Percentiles rank a stretch among this genome's conserved stretches.
phyloP scores from a whole-genome alignment of 2,113 vertebrate genomes.

The Pterocles orientalis region DNA sequence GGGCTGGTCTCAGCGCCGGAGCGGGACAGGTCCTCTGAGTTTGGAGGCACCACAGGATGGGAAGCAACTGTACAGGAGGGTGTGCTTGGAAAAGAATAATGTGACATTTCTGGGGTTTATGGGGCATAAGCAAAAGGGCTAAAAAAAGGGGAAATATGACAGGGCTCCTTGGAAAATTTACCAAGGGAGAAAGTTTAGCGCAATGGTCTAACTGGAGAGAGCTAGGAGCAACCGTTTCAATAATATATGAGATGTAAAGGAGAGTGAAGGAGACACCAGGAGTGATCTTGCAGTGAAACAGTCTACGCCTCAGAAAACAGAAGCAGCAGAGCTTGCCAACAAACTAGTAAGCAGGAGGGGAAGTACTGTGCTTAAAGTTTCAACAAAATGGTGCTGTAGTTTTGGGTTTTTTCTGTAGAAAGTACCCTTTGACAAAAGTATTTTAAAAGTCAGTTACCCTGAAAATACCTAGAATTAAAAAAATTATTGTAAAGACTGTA shows the following conservation, averaged over 20 bases:
- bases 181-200: not conserved
- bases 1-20: rapidly evolving
- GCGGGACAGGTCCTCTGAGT: not conserved
- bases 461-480: not conserved
- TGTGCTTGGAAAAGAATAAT: not conserved
- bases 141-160: not conserved
- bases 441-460: not conserved
- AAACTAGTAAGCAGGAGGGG: not conserved
- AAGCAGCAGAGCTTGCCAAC: not conserved
- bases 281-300: not conserved
- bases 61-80: not conserved
- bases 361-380: not conserved
- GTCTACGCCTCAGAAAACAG: not conserved
- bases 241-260: not conserved
- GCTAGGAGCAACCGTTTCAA: not conserved
- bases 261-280: not conserved
- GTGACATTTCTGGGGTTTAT: not conserved
- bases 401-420: not conserved
- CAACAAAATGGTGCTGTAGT: not conserved
- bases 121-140: not conserved
- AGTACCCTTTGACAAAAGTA: not conserved
- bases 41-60: not conserved
- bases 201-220: not conserved
- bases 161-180: not conserved
- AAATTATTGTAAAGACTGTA: not conserved